A percentile compares a stretch with the other conserved stretches of the same genome.
Evolutionary conservation across 2,797 vertebrate species (phyloP).

Genomic region (Geotrypetes seraphini): DNA sequence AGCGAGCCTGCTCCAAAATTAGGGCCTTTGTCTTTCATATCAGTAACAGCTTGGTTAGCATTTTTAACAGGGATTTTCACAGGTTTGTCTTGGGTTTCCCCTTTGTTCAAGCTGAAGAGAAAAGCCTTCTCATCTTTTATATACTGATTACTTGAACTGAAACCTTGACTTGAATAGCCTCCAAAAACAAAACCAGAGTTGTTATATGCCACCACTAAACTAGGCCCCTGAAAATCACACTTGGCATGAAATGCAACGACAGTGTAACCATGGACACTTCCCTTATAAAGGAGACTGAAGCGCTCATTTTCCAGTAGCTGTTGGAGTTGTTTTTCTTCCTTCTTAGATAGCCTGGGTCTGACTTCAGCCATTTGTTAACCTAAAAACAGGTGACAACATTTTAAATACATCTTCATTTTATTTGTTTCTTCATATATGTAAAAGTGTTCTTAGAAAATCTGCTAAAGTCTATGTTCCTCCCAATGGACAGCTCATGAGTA

Average conservation of each 20-base stretch:
- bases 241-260: background rate
- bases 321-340: background rate
- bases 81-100: background rate
- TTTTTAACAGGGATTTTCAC: conserved; percentile 6
- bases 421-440: too few relatives aligned
- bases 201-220: conserved; percentile 5
- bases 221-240: conserved; percentile 4
- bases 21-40: background rate
- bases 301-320: background rate
- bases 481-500: too few relatives aligned
- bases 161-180: conserved; percentile 11
- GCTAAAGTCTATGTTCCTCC: too few relatives aligned
- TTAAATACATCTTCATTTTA: too few relatives aligned
- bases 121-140: conserved; percentile 11
- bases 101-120: conserved; percentile 9
- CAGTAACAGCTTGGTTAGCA: background rate
- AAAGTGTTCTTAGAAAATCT: too few relatives aligned
- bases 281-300: conserved; percentile 2
- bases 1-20: conserved; percentile 7
- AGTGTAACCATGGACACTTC: conserved; percentile 1
- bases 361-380: background rate
- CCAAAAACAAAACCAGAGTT: conserved; percentile 10
- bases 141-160: background rate
- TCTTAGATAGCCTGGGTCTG: background rate
- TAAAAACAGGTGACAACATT: background rate